Evolutionary conservation across 2,888 invertebrate genomes (phyloP).

Genomic region (Paralinhomoeus sp.): DNA sequence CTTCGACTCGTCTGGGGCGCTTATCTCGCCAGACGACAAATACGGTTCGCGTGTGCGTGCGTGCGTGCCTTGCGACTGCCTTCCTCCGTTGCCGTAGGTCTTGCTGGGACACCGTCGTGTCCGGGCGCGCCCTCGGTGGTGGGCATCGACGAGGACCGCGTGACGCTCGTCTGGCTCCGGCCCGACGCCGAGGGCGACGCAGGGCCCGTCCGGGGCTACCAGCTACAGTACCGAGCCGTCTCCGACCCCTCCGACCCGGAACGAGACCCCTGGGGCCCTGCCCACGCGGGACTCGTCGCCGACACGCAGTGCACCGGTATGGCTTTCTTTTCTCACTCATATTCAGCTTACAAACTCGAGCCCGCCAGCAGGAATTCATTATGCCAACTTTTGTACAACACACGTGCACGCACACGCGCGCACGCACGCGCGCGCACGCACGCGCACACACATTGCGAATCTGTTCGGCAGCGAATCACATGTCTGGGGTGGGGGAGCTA

Average conservation of each 20-base stretch:
- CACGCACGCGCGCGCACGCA: background rate
- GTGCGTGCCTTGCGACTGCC: too few relatives aligned
- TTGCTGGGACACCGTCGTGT: slow-evolving; percentile 12
- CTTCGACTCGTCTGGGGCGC: slow-evolving; percentile 16
- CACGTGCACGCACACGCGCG: background rate
- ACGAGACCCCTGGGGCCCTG: slow-evolving; percentile 3
- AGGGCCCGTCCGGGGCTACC: slow-evolving; percentile 18
- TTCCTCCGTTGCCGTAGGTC: too few relatives aligned
- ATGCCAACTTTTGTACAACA: background rate
- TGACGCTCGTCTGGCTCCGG: slow-evolving; percentile 19
- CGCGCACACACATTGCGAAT: background rate
- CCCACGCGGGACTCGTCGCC: slow-evolving; percentile 2
- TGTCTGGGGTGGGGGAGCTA: too few relatives aligned
- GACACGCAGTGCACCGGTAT: slow-evolving; percentile 5
- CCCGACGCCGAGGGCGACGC: slow-evolving; percentile 12
- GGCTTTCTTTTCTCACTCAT: background rate
- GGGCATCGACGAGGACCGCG: slow-evolving; percentile 13
- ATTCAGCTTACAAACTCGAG: slow-evolving; percentile 1
- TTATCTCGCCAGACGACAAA: background rate
- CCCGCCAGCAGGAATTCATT: background rate
- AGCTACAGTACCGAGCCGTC: slow-evolving; percentile 9
- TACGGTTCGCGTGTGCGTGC: background rate
- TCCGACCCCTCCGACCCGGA: too few relatives aligned
- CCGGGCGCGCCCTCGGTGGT: slow-evolving; percentile 20
- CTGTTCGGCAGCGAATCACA: too few relatives aligned